Evolutionary conservation across 2,888 invertebrate species (phyloP), one percentile per base, ranked within the genome.

Genomic region (Brachyptera putata): DNA sequence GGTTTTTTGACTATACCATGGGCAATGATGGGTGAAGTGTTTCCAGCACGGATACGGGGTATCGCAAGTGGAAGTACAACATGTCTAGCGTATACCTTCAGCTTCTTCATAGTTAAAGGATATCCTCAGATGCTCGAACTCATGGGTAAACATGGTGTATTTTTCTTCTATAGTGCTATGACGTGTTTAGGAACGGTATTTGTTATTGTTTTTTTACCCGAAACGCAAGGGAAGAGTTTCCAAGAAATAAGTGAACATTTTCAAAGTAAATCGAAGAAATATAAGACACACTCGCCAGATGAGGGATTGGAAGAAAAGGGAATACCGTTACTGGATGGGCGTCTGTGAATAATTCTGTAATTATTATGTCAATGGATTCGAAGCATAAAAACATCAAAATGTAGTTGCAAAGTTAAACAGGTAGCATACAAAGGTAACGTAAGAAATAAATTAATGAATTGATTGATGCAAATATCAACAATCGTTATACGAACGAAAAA

Each of bases 1-100:
- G 82, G 82, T 0, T 80, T 80, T 64, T 69, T 80, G n/a, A 78
- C 79, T 0, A 66, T 82, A 2, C 82, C 82, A 0, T 82, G 80
- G 67, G 80, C 81, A 0, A 77, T 82, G 77, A 69, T 80, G 0
- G 80, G 80, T 1, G 82, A 82, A 66, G 72, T 82, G 4, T 82
- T 78, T 64, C 81, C 82, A 0, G 66, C 75, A 9, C 76, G 77
- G 56, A 76, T 81, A 0, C 75, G 80, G 26, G 81, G 81, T 3
- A 55, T 67, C 1, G 76, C 80, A 0, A 75, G 79, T 0, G 80
- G 80, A 0, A 56, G 78, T 1, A 77, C 78, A 1, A 75, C 77
- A 0, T 77, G 77, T 39, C 61, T 75, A 0, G 79, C 75, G 1
- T 82, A 81, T 61, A 66, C 76, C 3, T 80, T 80, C 64, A 80